phyloP scores from a whole-genome alignment of 2,113 vertebrate species.

The Mus pahari region DNA sequence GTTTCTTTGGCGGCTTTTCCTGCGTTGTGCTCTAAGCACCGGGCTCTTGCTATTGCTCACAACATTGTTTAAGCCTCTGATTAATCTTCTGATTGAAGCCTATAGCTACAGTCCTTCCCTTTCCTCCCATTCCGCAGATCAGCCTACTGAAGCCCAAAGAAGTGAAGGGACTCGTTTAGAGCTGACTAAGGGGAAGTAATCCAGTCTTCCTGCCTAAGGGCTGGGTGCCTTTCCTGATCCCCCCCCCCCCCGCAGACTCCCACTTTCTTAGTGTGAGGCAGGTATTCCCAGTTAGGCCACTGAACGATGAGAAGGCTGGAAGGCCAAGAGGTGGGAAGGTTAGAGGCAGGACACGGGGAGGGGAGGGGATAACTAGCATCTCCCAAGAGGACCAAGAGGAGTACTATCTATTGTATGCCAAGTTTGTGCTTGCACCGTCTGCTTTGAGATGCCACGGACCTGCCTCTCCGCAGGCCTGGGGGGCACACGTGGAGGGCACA shows the following conservation, averaged over 20 bases:
- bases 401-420: not conserved
- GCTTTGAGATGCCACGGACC: not conserved
- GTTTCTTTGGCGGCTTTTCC: not conserved
- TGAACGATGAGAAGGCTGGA: no score
- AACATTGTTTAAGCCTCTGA: not conserved
- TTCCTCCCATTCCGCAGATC: constrained; percentile 16
- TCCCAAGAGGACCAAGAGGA: not conserved
- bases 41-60: not conserved
- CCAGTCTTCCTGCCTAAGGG: not conserved
- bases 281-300: not conserved
- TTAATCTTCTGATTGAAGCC: no score
- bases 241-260: no score
- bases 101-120: not conserved
- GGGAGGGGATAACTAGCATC: not conserved
- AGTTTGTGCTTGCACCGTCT: not conserved
- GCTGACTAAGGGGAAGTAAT: not conserved
- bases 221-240: not conserved
- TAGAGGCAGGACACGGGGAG: not conserved
- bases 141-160: not conserved
- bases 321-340: not conserved
- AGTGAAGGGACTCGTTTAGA: not conserved
- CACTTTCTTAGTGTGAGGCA: not conserved
- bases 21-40: not conserved
- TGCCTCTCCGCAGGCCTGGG: not conserved
- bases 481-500: not conserved